phyloP scores from a whole-genome alignment of 2,113 vertebrate species.

The Hemibates koningsi region DNA sequence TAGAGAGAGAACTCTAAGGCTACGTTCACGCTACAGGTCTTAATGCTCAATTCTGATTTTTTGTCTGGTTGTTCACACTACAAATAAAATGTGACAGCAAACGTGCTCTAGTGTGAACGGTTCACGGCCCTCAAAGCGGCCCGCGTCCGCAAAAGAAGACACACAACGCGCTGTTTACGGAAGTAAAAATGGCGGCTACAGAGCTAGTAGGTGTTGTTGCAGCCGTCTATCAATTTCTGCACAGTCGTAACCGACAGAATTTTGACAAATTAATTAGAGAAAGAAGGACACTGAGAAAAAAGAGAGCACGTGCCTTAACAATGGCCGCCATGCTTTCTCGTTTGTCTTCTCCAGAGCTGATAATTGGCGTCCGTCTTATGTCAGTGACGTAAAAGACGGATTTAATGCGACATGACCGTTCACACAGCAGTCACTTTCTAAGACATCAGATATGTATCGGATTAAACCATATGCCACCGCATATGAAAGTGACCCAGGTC shows the following conservation, averaged over 20 bases:
- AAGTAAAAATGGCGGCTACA: background rate
- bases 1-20: background rate
- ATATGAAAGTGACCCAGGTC: background rate
- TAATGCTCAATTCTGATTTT: background rate
- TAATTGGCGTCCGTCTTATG: background rate
- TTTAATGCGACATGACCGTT: background rate
- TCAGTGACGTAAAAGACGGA: background rate
- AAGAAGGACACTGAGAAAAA: background rate
- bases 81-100: background rate
- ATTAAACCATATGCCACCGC: too few species aligned
- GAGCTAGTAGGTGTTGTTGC: background rate
- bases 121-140: background rate
- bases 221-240: background rate
- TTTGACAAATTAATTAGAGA: background rate
- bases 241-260: background rate
- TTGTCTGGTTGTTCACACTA: background rate
- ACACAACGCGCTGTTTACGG: fast-evolving
- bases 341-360: background rate
- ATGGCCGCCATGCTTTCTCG: background rate
- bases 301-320: background rate
- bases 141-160: background rate
- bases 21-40: background rate
- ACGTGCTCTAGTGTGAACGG: fast-evolving
- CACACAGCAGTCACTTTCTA: background rate
- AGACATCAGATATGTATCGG: background rate